Base-by-base conservation (phyloP, 2,113 vertebrate species). In the Eretmochelys imbricata region DNA sequence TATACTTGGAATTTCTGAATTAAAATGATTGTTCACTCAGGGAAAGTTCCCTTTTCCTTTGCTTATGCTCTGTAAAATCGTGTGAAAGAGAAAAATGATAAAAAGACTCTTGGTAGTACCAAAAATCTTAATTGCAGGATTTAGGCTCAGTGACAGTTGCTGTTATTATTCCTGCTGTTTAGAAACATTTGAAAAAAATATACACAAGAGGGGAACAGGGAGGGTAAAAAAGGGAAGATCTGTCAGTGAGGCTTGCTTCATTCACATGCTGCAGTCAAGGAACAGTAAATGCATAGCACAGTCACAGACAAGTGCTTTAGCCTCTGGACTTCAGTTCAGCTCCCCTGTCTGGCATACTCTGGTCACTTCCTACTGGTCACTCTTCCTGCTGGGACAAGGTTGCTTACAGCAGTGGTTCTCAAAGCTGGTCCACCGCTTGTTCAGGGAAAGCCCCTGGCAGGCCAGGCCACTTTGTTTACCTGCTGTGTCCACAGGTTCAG, bases 371-470 rank as follows among this genome's bases (percentile, higher is more conserved):
- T 35, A 50, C 8, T 82, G 25, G 35, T 50, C 55, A 88, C 95
- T n/a, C 53, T 92, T 79, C 78, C 89, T 1, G 4, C 93, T 87
- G 81, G 80, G 92, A 85, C 72, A 86, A 89, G 84, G 72, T 80
- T 89, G 10, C 81, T 95, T 78, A 53, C 72, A 90, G 55, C 29
- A 25, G 42, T 42, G 42, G 42, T 42, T 42, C 5, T 42, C 42
- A 42, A 42, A 42, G 42, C 42, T 42, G 42, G 42, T 42, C 42
- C 42, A 42, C 42, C 42, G 42, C 42, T 42, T 42, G 42, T 42
- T 42, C 5, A 42, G 42, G 42, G 42, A 42, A 42, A 42, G 42
- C 42, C 42, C 42, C 42, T 42, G 42, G 42, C 42, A 5, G 42
- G 42, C 42, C 42, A 42, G 42, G 42, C 42, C 42, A 42, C 5